These are phyloP conservation scores for Lochmaea capreae DNA, from an alignment of 2,888 invertebrate species.

Conservation along the genomic window DNA sequence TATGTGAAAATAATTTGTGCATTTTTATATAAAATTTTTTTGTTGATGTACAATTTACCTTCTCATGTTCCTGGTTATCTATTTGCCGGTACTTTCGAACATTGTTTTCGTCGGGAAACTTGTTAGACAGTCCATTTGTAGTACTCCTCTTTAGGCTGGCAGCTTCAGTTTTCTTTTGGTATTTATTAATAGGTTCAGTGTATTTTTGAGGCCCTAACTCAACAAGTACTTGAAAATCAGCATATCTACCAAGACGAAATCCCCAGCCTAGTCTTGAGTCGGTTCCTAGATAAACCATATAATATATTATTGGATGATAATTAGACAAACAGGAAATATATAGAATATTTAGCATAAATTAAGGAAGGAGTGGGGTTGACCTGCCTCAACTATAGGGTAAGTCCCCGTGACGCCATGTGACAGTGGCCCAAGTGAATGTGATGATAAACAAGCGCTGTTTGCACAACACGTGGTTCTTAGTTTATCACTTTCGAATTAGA, in stretches of 20 bases:
- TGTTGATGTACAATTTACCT: constrained; percentile 15
- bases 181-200: constrained; percentile 72
- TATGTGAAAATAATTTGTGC: too few species aligned
- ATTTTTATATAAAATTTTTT: too few species aligned
- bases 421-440: too few species aligned
- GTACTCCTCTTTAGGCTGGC: not conserved
- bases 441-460: too few species aligned
- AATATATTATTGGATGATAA: not conserved
- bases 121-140: not conserved
- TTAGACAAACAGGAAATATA: too few species aligned
- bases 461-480: too few species aligned
- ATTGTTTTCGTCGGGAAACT: constrained; percentile 60
- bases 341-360: too few species aligned
- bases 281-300: constrained; percentile 70
- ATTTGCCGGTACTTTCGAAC: constrained; percentile 60
- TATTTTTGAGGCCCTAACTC: constrained; percentile 84
- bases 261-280: constrained; percentile 85
- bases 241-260: constrained; percentile 83
- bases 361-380: too few species aligned
- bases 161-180: not conserved
- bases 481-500: too few species aligned
- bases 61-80: constrained; percentile 55
- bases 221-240: constrained; percentile 81
- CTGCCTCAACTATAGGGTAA: too few species aligned
- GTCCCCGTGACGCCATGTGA: too few species aligned